Evolutionary conservation across 2,113 vertebrate species (phyloP), one percentile per base, ranked within the genome.

Genomic region (Pseudonaja textilis): DNA sequence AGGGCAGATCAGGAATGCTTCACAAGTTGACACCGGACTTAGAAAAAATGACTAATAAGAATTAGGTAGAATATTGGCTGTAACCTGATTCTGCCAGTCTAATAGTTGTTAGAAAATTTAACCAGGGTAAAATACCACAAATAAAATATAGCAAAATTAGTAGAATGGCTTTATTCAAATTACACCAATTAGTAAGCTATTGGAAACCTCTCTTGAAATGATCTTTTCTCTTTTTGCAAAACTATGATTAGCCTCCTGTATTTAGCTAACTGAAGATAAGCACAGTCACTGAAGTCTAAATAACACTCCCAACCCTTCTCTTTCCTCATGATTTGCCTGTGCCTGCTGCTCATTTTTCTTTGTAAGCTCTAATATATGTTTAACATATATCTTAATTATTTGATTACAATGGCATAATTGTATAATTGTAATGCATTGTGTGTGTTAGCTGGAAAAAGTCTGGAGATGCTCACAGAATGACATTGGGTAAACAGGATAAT

Each of bases 351-450:
- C n/a, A 0, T 95, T 96, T 95, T 97, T 96, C 93, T 96, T 97
- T 96, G 95, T 97, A 97, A 97, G 96, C 97, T 96, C 95, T 98
- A 97, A 98, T 97, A 97, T 85, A 50, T 98, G 97, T 98, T 98
- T 98, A 97, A 98, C 97, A 96, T 96, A 97, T 97, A 97, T 97
- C 97, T 97, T 98, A 98, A 98, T 98, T 97, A 98, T 98, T 98
- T 98, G 97, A 98, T 98, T 98, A 98, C 97, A 98, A 97, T 97
- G 94, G 96, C 55, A 1, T 98, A 98, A 98, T 98, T 97, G 97
- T 96, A 97, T 98, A 98, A 98, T 98, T 97, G 97, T 96, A 96
- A 98, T 96, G 96, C 96, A 97, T 98, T 98, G 97, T 97, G 96
- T 94, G 96, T 94, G 96, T 96, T 97, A 96, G 96, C 91, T 96